A percentile compares a stretch with the other conserved stretches of the same genome.
Evolutionary conservation across 1,140 invertebrate genomes (phyloP).

Genomic region (Steinernema khuongi): DNA sequence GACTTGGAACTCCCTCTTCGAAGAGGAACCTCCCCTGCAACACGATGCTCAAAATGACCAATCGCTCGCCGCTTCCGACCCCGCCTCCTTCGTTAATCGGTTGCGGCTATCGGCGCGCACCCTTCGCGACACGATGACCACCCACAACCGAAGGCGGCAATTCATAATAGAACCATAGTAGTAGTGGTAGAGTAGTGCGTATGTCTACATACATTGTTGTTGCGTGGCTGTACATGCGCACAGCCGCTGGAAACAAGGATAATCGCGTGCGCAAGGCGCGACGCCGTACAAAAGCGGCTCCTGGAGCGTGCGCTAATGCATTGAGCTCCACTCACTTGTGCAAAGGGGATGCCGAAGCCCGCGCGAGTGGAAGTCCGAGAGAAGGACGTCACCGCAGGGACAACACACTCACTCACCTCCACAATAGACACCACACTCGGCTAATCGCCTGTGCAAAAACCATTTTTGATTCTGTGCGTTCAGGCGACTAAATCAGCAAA

Average conservation of each 20-base stretch:
- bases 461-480: too few relatives aligned
- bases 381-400: too few relatives aligned
- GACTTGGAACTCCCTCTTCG: background rate
- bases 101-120: slow-evolving; percentile 11
- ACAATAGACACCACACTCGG: too few relatives aligned
- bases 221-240: background rate
- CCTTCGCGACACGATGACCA: background rate
- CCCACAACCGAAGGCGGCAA: background rate
- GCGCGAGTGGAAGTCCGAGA: background rate
- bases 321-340: background rate
- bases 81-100: slow-evolving; percentile 14
- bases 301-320: background rate
- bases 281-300: background rate
- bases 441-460: too few relatives aligned
- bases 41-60: slow-evolving; percentile 15
- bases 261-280: background rate
- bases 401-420: too few relatives aligned
- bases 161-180: background rate
- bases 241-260: background rate
- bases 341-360: background rate
- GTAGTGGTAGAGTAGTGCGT: background rate
- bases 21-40: slow-evolving; percentile 8
- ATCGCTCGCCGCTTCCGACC: slow-evolving; percentile 9
- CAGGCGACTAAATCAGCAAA: background rate
- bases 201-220: background rate